Conservation (phyloP, 1,140 invertebrate species). For the Vollenhovia emeryi region DNA sequence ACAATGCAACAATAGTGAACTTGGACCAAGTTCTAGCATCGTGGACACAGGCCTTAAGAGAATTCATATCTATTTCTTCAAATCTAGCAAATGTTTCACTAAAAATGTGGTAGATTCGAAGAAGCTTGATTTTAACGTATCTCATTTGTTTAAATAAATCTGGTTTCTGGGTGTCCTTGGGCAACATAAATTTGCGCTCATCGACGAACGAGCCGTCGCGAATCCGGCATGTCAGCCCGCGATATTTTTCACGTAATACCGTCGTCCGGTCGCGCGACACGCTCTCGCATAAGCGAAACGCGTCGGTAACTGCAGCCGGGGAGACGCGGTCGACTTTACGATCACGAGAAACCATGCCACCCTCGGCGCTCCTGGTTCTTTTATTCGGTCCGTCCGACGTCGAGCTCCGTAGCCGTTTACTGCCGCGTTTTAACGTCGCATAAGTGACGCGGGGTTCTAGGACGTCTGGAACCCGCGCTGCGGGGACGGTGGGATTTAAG, state of each 20-base stretch:
- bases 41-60: too few relatives aligned
- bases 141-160: too few relatives aligned
- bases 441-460: slow-evolving; percentile 22
- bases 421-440: slow-evolving; percentile 40
- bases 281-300: neutral
- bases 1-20: slow-evolving; percentile 19
- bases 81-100: too few relatives aligned
- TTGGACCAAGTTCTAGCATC: too few relatives aligned
- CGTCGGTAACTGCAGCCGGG: slow-evolving; percentile 9
- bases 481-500: neutral
- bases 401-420: slow-evolving; percentile 7
- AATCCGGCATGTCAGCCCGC: neutral
- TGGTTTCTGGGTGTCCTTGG: too few relatives aligned
- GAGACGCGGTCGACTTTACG: slow-evolving; percentile 15
- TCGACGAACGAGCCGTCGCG: slow-evolving; percentile 23
- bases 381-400: slow-evolving; percentile 40
- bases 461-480: slow-evolving; percentile 25
- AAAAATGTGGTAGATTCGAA: too few relatives aligned
- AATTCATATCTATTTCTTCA: too few relatives aligned
- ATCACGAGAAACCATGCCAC: neutral
- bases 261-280: neutral
- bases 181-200: slow-evolving; percentile 43
- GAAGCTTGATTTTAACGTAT: too few relatives aligned
- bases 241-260: neutral
- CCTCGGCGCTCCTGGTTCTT: slow-evolving; percentile 27